phyloP scores from a whole-genome alignment of 2,888 invertebrate genomes.

The Drosophila yooni region DNA sequence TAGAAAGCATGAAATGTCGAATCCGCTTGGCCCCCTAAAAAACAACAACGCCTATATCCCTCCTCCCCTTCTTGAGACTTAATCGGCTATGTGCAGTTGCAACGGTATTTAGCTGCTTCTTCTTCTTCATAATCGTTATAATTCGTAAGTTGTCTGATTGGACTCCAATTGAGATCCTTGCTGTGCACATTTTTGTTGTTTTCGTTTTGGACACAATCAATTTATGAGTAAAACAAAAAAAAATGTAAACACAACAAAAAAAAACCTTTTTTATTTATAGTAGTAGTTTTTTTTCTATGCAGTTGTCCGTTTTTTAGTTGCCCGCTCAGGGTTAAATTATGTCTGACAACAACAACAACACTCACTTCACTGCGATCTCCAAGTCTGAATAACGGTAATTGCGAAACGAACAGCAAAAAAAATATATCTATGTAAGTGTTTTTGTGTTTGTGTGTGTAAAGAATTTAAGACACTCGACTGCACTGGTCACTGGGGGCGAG shows the following conservation, averaged over 20 bases:
- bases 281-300: slow-evolving; percentile 22
- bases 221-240: slow-evolving; percentile 30
- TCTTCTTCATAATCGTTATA: slow-evolving; percentile 5
- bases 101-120: slow-evolving; percentile 30
- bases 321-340: slow-evolving; percentile 32
- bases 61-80: slow-evolving; percentile 42
- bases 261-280: slow-evolving; percentile 14
- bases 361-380: slow-evolving; percentile 71
- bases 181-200: slow-evolving; percentile 28
- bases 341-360: slow-evolving; percentile 51
- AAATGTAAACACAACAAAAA: slow-evolving; percentile 26
- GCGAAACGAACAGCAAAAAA: slow-evolving; percentile 56
- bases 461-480: slow-evolving; percentile 50
- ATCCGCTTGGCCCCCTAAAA: slow-evolving; percentile 49
- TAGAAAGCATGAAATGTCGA: slow-evolving; percentile 78
- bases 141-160: slow-evolving; percentile 21
- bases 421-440: slow-evolving; percentile 35
- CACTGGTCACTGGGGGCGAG: slow-evolving; percentile 41
- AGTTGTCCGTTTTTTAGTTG: slow-evolving; percentile 29
- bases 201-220: slow-evolving; percentile 38
- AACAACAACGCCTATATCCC: slow-evolving; percentile 1
- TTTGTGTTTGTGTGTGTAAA: slow-evolving; percentile 1
- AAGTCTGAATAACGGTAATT: slow-evolving; percentile 66
- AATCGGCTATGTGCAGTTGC: slow-evolving; percentile 62
- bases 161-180: slow-evolving; percentile 45